These are phyloP conservation scores for Sipha maydis DNA, from an alignment of 2,888 invertebrate species.

Conservation along the genomic window DNA sequence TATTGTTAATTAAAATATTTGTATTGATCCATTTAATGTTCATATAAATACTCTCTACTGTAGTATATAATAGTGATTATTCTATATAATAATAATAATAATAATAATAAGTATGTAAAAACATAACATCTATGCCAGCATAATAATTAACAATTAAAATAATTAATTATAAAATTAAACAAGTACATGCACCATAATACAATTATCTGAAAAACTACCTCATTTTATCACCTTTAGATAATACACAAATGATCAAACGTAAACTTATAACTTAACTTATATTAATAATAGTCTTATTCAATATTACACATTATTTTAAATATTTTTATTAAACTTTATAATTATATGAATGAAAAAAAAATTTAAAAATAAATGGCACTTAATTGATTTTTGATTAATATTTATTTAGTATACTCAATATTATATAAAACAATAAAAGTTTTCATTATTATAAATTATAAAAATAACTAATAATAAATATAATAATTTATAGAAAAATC, in stretches of 20 bases:
- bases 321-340: neutral
- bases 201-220: conserved; percentile 10
- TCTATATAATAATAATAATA: neutral
- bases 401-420: conserved; percentile 6
- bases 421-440: conserved; percentile 5
- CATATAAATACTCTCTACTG: neutral
- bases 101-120: conserved; percentile 6
- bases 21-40: too few species aligned
- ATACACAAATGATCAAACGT: neutral
- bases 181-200: conserved; percentile 16
- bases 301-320: neutral
- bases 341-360: neutral
- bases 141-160: conserved; percentile 43
- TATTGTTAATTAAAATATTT: too few species aligned
- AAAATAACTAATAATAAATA: neutral
- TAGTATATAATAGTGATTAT: neutral
- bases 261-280: neutral
- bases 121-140: conserved; percentile 39
- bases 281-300: neutral
- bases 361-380: neutral
- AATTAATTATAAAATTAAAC: conserved; percentile 31
- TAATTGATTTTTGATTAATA: conserved; percentile 3
- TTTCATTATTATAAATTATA: neutral
- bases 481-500: neutral
- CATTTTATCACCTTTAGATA: neutral